Percentiles rank a stretch among this genome's conserved stretches.
Evolutionary conservation across 2,888 invertebrate species (phyloP).

Genomic region (Lobophora halterata): DNA sequence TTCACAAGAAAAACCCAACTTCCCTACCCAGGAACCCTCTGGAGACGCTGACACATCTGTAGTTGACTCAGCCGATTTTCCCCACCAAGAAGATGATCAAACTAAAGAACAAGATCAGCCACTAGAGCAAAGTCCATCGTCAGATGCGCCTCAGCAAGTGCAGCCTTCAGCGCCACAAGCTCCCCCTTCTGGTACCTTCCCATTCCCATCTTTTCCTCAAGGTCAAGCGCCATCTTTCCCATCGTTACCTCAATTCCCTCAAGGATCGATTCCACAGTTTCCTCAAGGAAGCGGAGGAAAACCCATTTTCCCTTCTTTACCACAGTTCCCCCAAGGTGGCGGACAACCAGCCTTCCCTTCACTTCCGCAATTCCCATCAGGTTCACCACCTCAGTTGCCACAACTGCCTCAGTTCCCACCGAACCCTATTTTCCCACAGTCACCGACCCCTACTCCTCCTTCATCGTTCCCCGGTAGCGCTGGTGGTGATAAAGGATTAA

Average conservation of each 20-base stretch:
- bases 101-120: constrained; percentile 36
- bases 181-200: too few species aligned
- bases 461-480: constrained; percentile 47
- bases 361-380: constrained; percentile 41
- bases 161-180: constrained; percentile 26
- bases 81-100: constrained; percentile 33
- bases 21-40: constrained; percentile 26
- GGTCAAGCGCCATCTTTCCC: constrained; percentile 34
- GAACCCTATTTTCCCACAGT: constrained; percentile 35
- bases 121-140: constrained; percentile 33
- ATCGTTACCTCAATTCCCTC: constrained; percentile 37
- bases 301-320: constrained; percentile 23
- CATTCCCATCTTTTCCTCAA: constrained; percentile 35
- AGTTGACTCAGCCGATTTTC: constrained; percentile 61
- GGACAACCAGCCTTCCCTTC: constrained; percentile 41
- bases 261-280: constrained; percentile 27
- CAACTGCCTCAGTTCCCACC: constrained; percentile 45
- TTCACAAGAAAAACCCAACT: constrained; percentile 25
- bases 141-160: too few species aligned
- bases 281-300: constrained; percentile 28
- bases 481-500: constrained; percentile 52
- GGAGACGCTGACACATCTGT: constrained; percentile 65
- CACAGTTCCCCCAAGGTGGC: constrained; percentile 40
- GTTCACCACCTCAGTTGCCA: constrained; percentile 24
- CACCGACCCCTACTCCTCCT: constrained; percentile 47